Conservation (phyloP, 2,888 invertebrate species). For the Allophyes oxyacanthae region DNA sequence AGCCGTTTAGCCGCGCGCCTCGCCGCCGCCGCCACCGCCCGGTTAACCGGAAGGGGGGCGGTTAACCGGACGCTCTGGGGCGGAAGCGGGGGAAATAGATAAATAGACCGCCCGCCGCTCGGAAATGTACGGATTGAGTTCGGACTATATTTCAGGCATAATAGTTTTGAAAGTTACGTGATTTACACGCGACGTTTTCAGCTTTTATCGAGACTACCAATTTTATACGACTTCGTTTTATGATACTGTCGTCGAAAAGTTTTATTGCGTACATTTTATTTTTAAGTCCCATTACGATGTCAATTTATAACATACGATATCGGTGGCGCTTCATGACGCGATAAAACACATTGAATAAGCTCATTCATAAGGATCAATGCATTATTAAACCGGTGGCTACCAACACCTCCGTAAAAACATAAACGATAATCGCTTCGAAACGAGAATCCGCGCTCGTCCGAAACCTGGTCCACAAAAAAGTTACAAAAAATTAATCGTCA, state of each 20-base stretch:
- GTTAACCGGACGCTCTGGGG: constrained; percentile 89
- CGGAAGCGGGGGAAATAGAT: constrained; percentile 89
- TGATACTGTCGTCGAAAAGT: constrained; percentile 80
- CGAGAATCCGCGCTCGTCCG: constrained; percentile 69
- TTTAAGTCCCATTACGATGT: constrained; percentile 72
- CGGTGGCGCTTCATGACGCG: constrained; percentile 52
- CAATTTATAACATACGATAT: constrained; percentile 69
- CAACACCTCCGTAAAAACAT: constrained; percentile 64
- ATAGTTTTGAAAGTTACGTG: constrained; percentile 88
- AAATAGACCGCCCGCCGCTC: constrained; percentile 89
- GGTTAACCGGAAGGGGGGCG: constrained; percentile 89
- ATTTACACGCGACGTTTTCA: constrained; percentile 87
- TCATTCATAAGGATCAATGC: constrained; percentile 65
- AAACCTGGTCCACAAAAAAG: constrained; percentile 72
- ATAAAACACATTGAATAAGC: constrained; percentile 64
- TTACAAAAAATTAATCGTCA: constrained; percentile 77
- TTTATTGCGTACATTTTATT: constrained; percentile 78
- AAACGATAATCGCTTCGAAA: constrained; percentile 71
- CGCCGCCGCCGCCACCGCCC: constrained; percentile 84
- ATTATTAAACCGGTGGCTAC: constrained; percentile 64
- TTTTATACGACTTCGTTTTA: constrained; percentile 79
- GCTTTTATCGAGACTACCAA: constrained; percentile 81
- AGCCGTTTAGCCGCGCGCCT: constrained; percentile 89
- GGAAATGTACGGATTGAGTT: constrained; percentile 89
- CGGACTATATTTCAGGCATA: constrained; percentile 88